Evolutionary conservation across 2,888 invertebrate genomes (phyloP).

Genomic region (Ceramica pisi): DNA sequence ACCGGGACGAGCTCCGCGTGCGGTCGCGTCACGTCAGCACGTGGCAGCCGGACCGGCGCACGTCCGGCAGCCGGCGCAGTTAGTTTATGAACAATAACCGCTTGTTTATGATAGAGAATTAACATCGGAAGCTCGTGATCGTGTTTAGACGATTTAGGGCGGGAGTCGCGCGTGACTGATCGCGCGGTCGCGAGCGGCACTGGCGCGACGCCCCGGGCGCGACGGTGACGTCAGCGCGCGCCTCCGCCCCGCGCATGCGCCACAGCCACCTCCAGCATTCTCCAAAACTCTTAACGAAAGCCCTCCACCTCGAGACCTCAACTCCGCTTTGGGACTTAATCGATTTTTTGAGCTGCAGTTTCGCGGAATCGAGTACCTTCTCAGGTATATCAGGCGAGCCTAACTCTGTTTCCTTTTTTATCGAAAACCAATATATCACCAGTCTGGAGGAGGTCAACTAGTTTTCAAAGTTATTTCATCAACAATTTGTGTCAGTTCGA

Average conservation of each 20-base stretch:
- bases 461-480: conserved; percentile 34
- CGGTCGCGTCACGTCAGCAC: conserved; percentile 70
- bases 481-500: conserved; percentile 16
- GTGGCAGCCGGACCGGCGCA: conserved; percentile 65
- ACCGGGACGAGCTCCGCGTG: conserved; percentile 63
- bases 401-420: conserved; percentile 51
- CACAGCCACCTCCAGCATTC: conserved; percentile 75
- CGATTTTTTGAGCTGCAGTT: conserved; percentile 90
- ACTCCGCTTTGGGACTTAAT: conserved; percentile 88
- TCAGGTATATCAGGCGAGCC: conserved; percentile 75
- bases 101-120: conserved; percentile 80
- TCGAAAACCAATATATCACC: conserved; percentile 58
- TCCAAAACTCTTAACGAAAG: conserved; percentile 86
- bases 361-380: conserved; percentile 80
- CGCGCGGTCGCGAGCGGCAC: conserved; percentile 88
- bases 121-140: conserved; percentile 86
- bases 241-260: conserved; percentile 86
- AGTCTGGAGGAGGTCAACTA: conserved; percentile 37
- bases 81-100: conserved; percentile 66
- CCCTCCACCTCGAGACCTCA: conserved; percentile 90
- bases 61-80: conserved; percentile 52
- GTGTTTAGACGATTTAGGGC: conserved; percentile 81
- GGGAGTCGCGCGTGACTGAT: conserved; percentile 86
- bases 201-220: conserved; percentile 86
- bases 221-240: conserved; percentile 87